Percentiles rank a stretch among this genome's conserved stretches.
These are phyloP conservation scores for Monomorium pharaonis DNA, from an alignment of 1,140 invertebrate species.

Conservation along the genomic window DNA sequence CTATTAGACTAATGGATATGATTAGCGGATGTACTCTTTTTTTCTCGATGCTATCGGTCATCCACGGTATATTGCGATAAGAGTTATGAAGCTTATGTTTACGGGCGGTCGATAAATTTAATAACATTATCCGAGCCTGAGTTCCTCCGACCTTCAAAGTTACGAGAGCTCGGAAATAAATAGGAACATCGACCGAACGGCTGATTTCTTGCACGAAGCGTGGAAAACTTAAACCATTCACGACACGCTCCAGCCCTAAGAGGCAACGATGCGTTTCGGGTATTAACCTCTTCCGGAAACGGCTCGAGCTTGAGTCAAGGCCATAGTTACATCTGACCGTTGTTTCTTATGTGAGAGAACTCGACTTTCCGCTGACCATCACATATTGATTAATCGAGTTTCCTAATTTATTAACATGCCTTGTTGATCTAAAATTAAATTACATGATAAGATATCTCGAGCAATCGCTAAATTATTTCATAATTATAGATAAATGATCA, in stretches of 20 bases:
- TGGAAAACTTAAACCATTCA: conserved; percentile 72
- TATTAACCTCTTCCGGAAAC: conserved; percentile 82
- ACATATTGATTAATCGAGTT: neutral
- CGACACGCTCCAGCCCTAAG: conserved; percentile 78
- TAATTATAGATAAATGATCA: neutral
- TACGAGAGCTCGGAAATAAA: conserved; percentile 52
- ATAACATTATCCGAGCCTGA: conserved; percentile 24
- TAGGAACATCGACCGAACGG: conserved; percentile 49
- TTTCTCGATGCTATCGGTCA: conserved; percentile 16
- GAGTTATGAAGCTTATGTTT: neutral
- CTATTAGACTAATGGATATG: neutral
- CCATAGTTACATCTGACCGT: conserved; percentile 70
- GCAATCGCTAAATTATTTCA: neutral
- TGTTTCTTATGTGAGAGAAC: conserved; percentile 48
- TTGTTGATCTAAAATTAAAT: neutral
- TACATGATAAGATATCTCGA: neutral
- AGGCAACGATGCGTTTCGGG: conserved; percentile 84
- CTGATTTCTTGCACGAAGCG: conserved; percentile 50
- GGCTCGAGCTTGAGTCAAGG: conserved; percentile 74
- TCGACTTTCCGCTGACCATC: neutral
- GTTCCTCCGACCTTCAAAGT: conserved; percentile 19
- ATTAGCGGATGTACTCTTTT: neutral
- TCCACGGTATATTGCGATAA: neutral
- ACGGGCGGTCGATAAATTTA: conserved; percentile 37
- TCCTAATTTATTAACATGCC: neutral